phyloP scores from a whole-genome alignment of 1,140 invertebrate species.

The Dendroctonus ponderosae region DNA sequence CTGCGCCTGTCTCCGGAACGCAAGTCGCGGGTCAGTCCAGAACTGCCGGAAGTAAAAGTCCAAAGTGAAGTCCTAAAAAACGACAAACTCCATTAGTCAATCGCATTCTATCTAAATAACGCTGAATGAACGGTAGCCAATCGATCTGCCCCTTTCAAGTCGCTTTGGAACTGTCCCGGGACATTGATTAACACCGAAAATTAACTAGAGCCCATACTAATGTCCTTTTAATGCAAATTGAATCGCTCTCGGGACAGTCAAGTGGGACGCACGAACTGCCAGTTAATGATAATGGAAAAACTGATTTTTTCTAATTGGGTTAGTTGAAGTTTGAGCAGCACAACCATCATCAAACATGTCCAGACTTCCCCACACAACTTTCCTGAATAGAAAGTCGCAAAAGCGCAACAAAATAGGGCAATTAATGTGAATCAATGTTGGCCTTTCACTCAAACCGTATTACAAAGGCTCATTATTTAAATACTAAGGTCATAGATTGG shows the following conservation, averaged over 20 bases:
- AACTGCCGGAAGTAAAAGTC: constrained; percentile 99
- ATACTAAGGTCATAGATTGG: constrained; percentile 11
- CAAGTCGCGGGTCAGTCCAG: constrained; percentile 93
- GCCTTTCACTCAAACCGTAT: too few species aligned
- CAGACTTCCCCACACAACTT: too few species aligned
- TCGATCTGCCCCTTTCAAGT: neutral
- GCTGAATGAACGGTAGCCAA: neutral
- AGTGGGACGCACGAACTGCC: neutral
- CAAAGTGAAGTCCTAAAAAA: constrained; percentile 88
- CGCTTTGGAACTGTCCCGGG: neutral
- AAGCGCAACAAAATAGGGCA: too few species aligned
- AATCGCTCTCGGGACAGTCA: neutral
- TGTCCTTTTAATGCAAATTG: constrained; percentile 20
- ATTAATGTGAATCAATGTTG: too few species aligned
- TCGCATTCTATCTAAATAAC: neutral
- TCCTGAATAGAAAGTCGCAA: too few species aligned
- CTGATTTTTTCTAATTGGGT: too few species aligned
- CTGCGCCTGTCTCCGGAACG: constrained; percentile 81
- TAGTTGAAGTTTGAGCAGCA: too few species aligned
- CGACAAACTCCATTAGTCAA: neutral
- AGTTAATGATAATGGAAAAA: neutral
- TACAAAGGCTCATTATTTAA: too few species aligned
- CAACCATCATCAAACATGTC: too few species aligned
- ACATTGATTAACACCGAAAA: constrained; percentile 8
- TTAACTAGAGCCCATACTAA: constrained; percentile 12